Percentiles rank a stretch among this genome's conserved stretches.
These are phyloP conservation scores for Eremophila alpestris DNA, from an alignment of 2,797 vertebrate species.

Conservation along the genomic window DNA sequence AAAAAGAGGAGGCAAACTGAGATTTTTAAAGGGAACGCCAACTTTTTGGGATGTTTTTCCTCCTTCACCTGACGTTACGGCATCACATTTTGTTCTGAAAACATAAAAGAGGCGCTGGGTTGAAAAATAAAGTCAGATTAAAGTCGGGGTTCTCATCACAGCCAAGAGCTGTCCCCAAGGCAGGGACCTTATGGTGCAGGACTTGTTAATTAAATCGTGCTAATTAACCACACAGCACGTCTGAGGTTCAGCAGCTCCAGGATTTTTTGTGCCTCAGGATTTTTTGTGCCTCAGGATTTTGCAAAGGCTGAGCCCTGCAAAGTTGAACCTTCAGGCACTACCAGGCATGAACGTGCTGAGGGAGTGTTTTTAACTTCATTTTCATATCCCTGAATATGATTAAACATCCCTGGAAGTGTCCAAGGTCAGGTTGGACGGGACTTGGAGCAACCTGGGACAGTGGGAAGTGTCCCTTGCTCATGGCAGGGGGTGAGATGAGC, in stretches of 20 bases:
- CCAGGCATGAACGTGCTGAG: background rate
- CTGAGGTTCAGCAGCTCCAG: background rate
- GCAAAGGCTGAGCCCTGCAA: background rate
- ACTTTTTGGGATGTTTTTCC: background rate
- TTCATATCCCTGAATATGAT: background rate
- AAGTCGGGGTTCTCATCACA: background rate
- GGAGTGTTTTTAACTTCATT: background rate
- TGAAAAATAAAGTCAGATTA: background rate
- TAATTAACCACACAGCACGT: background rate
- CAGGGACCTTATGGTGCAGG: background rate
- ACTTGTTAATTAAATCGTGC: background rate
- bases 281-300: background rate
- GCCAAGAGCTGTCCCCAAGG: background rate
- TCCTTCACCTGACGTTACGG: fast-evolving
- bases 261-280: background rate
- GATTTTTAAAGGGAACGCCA: background rate
- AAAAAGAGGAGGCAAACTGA: background rate
- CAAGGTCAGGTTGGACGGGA: background rate
- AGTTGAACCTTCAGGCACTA: background rate
- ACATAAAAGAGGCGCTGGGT: background rate
- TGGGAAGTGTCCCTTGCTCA: background rate
- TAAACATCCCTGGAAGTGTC: background rate
- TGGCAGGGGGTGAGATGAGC: background rate
- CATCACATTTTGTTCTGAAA: background rate
- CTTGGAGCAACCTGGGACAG: background rate